These are phyloP conservation scores for Centropus unirufus DNA, from an alignment of 2,113 vertebrate genomes.

Conservation along the genomic window DNA sequence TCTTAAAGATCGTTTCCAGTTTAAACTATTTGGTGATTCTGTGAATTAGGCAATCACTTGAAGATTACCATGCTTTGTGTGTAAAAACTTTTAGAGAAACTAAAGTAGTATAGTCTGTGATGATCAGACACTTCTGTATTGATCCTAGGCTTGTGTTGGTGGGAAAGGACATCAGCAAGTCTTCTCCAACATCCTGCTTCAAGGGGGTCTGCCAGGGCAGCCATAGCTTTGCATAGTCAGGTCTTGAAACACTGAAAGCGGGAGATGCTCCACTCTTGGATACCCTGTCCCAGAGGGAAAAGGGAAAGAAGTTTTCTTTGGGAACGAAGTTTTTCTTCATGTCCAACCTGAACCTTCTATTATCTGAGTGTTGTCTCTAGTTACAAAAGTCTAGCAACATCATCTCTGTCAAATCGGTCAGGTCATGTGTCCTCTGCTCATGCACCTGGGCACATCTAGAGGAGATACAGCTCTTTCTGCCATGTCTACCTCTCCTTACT, in stretches of 20 bases:
- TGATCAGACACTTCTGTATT: not conserved
- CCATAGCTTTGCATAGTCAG: not conserved
- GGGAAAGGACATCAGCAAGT: not conserved
- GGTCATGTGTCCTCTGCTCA: not conserved
- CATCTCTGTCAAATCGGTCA: not conserved
- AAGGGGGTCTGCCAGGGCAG: not conserved
- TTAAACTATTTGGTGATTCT: too few species aligned
- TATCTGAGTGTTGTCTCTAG: not conserved
- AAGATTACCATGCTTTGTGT: not conserved
- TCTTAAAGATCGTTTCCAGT: too few species aligned
- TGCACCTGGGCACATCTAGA: not conserved
- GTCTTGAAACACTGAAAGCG: not conserved
- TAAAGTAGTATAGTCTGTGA: accelerated
- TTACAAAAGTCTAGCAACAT: too few species aligned
- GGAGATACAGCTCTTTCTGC: not conserved
- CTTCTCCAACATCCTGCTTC: not conserved
- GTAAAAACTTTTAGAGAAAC: not conserved
- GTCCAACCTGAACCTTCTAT: not conserved
- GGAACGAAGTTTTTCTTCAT: not conserved
- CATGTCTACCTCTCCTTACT: accelerated
- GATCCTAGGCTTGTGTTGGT: not conserved
- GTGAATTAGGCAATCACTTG: not conserved
- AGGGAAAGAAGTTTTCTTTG: too few species aligned
- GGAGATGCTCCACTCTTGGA: too few species aligned
- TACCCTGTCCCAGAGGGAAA: not conserved